Evolutionary conservation across 2,113 vertebrate species (phyloP), one percentile per base, ranked within the genome.

Genomic region (Corythaeola cristata): DNA sequence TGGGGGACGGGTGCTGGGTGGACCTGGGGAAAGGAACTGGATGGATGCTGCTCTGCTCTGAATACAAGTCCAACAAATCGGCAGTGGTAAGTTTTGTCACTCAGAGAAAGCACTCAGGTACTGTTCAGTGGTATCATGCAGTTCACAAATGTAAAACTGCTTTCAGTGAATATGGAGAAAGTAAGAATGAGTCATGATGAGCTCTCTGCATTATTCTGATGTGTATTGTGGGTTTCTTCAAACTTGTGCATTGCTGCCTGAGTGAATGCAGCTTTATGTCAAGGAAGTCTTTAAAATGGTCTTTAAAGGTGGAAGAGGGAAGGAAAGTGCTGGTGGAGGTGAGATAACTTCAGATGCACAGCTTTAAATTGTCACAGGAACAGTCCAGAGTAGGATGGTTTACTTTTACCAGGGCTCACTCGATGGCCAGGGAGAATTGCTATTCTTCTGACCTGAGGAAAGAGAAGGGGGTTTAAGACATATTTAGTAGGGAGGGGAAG

Each of bases 161-260:
- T 91, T 95, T 95, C 82, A 88, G 55, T 69, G 93, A 86, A 74
- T 81, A 77, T 3, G 9, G 47, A 63, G 81, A 9, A 89, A 91
- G 66, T 88, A 93, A 95, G 91, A 96, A 96, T 94, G 90, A 96
- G 67, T 94, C 75, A 37, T 95, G 93, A 96, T 97, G 96, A 97
- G 92, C 89, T 77, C 89, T 93, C 91, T 79, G 84, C 71, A 66
- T 96, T 96, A 88, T 96, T 94, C 94, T 89, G 85, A 94, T 94
- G 22, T 60, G 62, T 94, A 89, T 96, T 94, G 71, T 94, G 20
- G 80, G 59, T 73, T 96, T 96, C 77, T 94, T 96, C 89, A 94
- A 79, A 82, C 89, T 66, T 79, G 56, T 49, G n/a, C 67, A 37
- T 89, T 91, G 44, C 93, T 95, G 68, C 63, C 62, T 91, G 87